Conservation (phyloP, 2,888 invertebrate species). For the Xylocampa areola region DNA sequence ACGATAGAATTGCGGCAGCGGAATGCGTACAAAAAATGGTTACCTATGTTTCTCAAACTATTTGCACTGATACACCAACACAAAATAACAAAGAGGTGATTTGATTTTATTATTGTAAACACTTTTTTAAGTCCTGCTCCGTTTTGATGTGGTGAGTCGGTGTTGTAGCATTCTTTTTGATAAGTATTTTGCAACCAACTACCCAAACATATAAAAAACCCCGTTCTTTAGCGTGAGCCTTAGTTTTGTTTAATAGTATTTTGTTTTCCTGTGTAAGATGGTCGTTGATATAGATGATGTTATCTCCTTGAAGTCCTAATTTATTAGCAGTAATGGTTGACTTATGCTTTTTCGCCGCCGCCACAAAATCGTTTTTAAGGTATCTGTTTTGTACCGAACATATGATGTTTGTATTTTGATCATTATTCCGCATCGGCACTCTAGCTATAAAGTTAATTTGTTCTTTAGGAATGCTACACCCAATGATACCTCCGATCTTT, state of each 20-base stretch:
- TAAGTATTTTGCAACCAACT: conserved; percentile 1
- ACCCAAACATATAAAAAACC: conserved; percentile 5
- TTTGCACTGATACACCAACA: neutral
- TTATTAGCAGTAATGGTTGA: neutral
- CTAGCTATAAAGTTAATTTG: conserved; percentile 5
- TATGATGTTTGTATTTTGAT: conserved; percentile 26
- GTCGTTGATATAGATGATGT: conserved; percentile 2
- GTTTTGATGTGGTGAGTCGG: conserved; percentile 7
- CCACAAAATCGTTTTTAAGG: too few species aligned
- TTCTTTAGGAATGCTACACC: neutral
- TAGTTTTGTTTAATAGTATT: conserved; percentile 1
- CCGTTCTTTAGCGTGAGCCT: neutral
- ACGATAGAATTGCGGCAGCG: neutral
- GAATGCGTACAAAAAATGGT: conserved; percentile 2
- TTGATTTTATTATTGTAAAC: neutral
- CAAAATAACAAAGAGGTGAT: neutral
- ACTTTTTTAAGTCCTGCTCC: conserved; percentile 7
- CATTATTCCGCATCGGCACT: conserved; percentile 15
- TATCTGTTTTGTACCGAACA: conserved; percentile 36
- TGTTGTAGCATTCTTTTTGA: neutral
- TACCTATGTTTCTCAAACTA: conserved; percentile 14
- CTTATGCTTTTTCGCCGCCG: conserved; percentile 5
- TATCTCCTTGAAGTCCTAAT: neutral
- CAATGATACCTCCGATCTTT: neutral
- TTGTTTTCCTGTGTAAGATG: conserved; percentile 5